Evolutionary conservation across 2,797 vertebrate genomes (phyloP).

Genomic region (Acanthiza pusilla): DNA sequence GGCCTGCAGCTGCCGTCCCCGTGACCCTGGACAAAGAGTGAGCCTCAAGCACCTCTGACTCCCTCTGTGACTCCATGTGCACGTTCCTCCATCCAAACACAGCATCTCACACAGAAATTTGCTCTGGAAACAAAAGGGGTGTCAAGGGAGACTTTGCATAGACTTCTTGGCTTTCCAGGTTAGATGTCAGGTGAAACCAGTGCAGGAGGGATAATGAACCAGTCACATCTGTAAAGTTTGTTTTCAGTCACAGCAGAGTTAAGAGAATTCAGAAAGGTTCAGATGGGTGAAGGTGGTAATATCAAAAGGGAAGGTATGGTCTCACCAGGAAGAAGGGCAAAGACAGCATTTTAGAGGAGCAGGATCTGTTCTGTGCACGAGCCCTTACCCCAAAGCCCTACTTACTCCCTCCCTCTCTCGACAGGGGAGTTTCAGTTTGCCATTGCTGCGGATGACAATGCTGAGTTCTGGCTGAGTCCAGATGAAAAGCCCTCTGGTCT

Average conservation of each 20-base stretch:
- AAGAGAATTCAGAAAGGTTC: neutral
- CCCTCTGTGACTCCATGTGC: rapidly evolving
- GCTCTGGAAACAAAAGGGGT: neutral
- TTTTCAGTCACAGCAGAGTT: neutral
- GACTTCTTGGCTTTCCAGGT: neutral
- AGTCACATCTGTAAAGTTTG: neutral
- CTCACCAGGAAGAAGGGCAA: neutral
- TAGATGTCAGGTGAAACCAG: neutral
- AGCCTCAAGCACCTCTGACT: neutral
- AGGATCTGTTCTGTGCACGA: neutral
- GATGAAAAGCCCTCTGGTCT: slow-evolving; percentile 82
- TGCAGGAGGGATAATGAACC: neutral
- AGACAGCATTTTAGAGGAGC: neutral
- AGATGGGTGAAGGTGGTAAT: neutral
- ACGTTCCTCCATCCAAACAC: neutral
- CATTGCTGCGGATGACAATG: slow-evolving; percentile 90
- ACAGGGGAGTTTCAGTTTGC: slow-evolving; percentile 91
- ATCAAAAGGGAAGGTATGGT: neutral
- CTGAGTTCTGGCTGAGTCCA: slow-evolving; percentile 92
- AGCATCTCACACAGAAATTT: neutral
- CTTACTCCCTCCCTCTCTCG: neutral
- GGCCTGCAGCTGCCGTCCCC: neutral
- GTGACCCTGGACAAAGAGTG: rapidly evolving
- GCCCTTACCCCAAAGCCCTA: neutral
- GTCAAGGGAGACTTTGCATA: neutral